Evolutionary conservation across 2,797 vertebrate species (phyloP).

Genomic region (Oreonectes daqikongensis): DNA sequence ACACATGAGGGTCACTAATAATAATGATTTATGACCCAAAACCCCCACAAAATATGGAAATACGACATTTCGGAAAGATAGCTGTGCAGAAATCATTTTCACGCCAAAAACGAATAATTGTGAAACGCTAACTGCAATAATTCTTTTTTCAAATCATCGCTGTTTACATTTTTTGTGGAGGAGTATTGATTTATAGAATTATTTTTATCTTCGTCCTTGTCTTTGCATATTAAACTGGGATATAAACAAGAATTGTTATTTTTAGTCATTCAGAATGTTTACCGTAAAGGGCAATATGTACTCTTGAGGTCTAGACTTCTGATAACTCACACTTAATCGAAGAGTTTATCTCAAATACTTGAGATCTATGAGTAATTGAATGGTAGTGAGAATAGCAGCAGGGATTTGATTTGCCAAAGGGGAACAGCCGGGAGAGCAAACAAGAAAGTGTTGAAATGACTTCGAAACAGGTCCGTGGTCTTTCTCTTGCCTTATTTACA

Average conservation of each 20-base stretch:
- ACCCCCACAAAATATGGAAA: too few species aligned
- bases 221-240: not conserved
- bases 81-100: too few species aligned
- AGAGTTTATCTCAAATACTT: conserved; percentile 28
- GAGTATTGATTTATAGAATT: too few species aligned
- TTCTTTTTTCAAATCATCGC: too few species aligned
- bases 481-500: not conserved
- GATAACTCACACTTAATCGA: conserved; percentile 19
- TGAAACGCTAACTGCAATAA: too few species aligned
- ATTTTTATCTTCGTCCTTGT: too few species aligned
- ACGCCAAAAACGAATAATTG: too few species aligned
- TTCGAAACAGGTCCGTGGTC: conserved; percentile 1
- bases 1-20: too few species aligned
- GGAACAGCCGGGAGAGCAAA: conserved; percentile 27
- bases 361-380: conserved; percentile 28
- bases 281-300: not conserved
- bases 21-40: too few species aligned
- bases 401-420: conserved; percentile 1
- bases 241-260: not conserved
- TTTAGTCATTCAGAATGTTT: conserved; percentile 9
- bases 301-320: conserved; percentile 10
- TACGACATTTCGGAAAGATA: too few species aligned
- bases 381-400: conserved; percentile 12
- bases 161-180: too few species aligned
- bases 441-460: conserved; percentile 35